Evolutionary conservation across 2,888 invertebrate genomes (phyloP), one percentile per base, ranked within the genome.

Genomic region (Spilosoma lubricipeda): DNA sequence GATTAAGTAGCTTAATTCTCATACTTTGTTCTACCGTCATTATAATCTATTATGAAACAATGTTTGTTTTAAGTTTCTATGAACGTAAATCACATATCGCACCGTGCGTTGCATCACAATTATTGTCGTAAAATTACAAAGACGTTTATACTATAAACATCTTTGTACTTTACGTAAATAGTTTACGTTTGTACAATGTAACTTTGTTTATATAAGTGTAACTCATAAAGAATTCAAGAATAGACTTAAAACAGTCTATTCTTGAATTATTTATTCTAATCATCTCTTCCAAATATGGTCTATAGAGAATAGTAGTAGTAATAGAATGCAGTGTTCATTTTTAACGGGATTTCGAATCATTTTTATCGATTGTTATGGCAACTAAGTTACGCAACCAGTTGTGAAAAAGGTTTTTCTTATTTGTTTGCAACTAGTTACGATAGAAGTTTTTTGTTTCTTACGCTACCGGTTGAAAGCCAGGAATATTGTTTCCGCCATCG

Each of bases 1-100:
- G 77, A 67, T 72, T 72, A 67, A 63, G 72, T 72, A 45, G 63
- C 59, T 56, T 86, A 90, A 89, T 85, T 85, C 76, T 70, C 30
- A 33, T 77, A 78, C 76, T 80, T 84, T 81, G 80, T 82, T 80
- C 73, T 75, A 39, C 70, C 15, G 66, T 64, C 68, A 76, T 36
- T 67, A 78, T 74, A 77, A 76, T 76, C 71, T 75, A 73, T 82
- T 85, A 80, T 76, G 77, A 81, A 78, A 83, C 80, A 78, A 82
- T 86, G 82, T 78, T 82, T 83, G 77, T 75, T 81, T 80, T 36
- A 71, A 74, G 76, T 79, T 76, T 81, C 72, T 77, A 73, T 76
- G 77, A 79, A 78, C 73, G 74, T 72, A 75, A 63, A 72, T 48
- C 73, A 39, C 42, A 80, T 42, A 42, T 63, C 30, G 8, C 56